Percentiles rank a stretch among this genome's conserved stretches.
Evolutionary conservation across 2,797 vertebrate genomes (phyloP).

Genomic region (Enteromius radiatus): DNA sequence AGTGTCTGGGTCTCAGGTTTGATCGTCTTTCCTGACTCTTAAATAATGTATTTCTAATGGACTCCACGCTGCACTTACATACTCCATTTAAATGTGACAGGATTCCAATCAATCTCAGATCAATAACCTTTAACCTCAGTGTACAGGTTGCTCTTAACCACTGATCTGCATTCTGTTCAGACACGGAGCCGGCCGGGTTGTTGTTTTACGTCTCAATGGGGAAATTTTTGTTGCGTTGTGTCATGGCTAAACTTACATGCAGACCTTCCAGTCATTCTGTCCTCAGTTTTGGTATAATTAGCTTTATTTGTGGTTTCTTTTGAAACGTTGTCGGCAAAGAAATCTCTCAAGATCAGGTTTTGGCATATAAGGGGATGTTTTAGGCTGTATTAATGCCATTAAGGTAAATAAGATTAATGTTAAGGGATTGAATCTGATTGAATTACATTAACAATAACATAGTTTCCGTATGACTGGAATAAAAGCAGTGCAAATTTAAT

Average conservation of each 20-base stretch:
- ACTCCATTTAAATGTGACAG: constrained; percentile 50
- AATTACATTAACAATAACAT: neutral
- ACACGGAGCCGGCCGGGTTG: neutral
- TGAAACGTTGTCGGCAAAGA: constrained; percentile 23
- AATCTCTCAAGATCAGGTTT: constrained; percentile 3
- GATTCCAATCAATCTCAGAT: constrained; percentile 38
- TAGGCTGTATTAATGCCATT: neutral
- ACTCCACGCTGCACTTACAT: constrained; percentile 41
- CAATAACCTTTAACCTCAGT: constrained; percentile 48
- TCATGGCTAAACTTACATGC: constrained; percentile 42
- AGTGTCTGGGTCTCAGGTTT: constrained; percentile 46
- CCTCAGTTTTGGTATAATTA: constrained; percentile 38
- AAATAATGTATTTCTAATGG: constrained; percentile 61
- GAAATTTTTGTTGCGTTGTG: constrained; percentile 50
- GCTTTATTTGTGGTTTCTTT: constrained; percentile 53
- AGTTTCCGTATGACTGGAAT: neutral
- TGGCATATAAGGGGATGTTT: constrained; percentile 11
- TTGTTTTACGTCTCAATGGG: constrained; percentile 25
- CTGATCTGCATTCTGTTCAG: constrained; percentile 30
- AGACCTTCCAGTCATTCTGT: constrained; percentile 26
- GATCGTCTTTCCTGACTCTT: constrained; percentile 50
- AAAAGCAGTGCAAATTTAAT: neutral
- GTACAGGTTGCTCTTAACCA: constrained; percentile 34
- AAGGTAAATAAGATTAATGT: neutral
- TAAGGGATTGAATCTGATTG: neutral